phyloP scores from a whole-genome alignment of 2,797 vertebrate genomes.

The Onychomys arenicola region DNA sequence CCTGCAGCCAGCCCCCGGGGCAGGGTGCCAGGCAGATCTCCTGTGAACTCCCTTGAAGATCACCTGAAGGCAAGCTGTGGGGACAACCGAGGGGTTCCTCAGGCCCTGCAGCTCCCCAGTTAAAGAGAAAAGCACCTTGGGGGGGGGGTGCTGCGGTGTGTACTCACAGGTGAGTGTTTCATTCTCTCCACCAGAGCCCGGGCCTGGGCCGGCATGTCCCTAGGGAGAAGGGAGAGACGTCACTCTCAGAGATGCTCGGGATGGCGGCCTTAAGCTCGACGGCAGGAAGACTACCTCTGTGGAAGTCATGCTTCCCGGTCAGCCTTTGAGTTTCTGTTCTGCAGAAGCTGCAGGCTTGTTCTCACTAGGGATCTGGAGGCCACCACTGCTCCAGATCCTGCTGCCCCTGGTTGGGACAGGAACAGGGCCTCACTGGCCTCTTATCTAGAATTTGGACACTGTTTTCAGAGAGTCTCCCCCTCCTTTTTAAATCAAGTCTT shows the following conservation, averaged over 20 bases:
- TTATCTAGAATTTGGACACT: not conserved
- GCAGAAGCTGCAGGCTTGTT: not conserved
- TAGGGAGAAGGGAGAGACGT: constrained; percentile 77
- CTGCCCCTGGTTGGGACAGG: not conserved
- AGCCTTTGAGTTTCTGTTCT: not conserved
- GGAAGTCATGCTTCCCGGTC: not conserved
- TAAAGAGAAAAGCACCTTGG: not conserved
- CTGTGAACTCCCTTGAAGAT: accelerated
- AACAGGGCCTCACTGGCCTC: accelerated
- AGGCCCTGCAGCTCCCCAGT: not conserved
- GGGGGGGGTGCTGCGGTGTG: no score
- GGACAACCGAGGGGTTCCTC: not conserved
- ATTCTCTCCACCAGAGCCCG: constrained; percentile 89
- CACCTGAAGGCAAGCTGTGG: not conserved
- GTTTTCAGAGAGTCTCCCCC: not conserved
- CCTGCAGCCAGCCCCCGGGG: not conserved
- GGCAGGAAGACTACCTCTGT: not conserved
- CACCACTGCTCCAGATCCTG: not conserved
- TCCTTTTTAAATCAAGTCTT: not conserved
- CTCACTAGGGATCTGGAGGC: not conserved
- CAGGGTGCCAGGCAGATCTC: not conserved
- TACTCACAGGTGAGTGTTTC: constrained; percentile 91
- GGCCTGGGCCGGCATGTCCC: constrained; percentile 92
- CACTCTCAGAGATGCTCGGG: not conserved
- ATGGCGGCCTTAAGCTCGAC: not conserved